Base-by-base conservation (phyloP, 2,888 invertebrate species). In the Lasioglossum oenotherae region DNA sequence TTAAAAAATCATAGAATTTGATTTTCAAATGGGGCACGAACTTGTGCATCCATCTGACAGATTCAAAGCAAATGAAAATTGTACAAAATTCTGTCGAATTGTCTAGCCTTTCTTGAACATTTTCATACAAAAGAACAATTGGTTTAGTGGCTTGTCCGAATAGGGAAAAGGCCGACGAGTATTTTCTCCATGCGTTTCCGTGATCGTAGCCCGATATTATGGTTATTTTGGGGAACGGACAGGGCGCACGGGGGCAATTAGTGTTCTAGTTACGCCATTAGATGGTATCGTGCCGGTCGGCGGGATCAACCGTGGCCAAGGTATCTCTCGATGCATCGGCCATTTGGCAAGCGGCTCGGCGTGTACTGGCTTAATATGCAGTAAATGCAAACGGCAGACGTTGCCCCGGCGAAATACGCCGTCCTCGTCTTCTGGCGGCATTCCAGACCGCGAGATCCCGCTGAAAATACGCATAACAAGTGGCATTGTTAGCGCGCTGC, bases 281-380 rank as follows among this genome's bases (percentile, higher is more conserved):
- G 38, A 69, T 57, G 41, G 19, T n/a, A 76, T 77, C 75, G 76
- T 41, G 23, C 69, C 60, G 46, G 60, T n/a, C 10, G 78, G 5
- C 46, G 23, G 53, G 85, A 85, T 86, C 74, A 75, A 75, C 67
- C 57, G 38, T 41, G 78, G 75, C 78, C 81, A 81, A 82, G 74
- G 73, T 82, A 71, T 86, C 82, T 79, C 69, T 44, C 78, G 76
- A 77, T 19, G 60, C 77, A 79, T 80, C 78, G 87, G 80, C 83
- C 83, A 82, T 87, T 90, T 89, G 87, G 85, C 88, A 87, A 86
- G 19, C 67, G 67, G 67, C 6, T 27, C 83, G 23, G 44, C 46
- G 38, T 57, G 77, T 76, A 69, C 74, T 38, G 73, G 87, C 83
- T 92, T 90, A 90, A 92, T 92, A 89, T 86, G 90, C 91, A 87